Percentiles rank a stretch among this genome's conserved stretches.
phyloP scores from a whole-genome alignment of 2,888 invertebrate genomes.

The Thymelicus acteon region DNA sequence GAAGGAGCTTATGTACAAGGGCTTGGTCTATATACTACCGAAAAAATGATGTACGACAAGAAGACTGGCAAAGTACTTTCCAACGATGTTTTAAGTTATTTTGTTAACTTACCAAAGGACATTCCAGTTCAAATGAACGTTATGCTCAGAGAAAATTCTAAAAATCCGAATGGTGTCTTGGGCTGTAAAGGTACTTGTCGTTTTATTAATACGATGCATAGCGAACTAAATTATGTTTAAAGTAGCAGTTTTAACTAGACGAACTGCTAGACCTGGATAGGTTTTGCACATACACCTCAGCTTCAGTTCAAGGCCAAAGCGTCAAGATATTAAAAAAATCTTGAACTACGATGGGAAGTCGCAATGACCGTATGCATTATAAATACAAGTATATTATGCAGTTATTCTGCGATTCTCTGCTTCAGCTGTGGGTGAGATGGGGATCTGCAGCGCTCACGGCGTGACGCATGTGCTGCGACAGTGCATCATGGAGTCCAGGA shows the following conservation, averaged over 20 bases:
- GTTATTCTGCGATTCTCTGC: not conserved
- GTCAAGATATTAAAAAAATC: no score
- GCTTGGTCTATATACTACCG: constrained; percentile 88
- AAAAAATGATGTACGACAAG: constrained; percentile 87
- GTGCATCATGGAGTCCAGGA: constrained; percentile 69
- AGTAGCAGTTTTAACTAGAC: no score
- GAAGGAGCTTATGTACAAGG: constrained; percentile 90
- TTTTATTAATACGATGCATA: not conserved
- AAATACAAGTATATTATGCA: no score
- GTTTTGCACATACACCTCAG: no score
- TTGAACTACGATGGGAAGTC: no score
- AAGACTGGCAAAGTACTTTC: constrained; percentile 87
- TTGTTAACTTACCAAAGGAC: constrained; percentile 87
- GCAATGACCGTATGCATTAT: no score
- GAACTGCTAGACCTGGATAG: no score
- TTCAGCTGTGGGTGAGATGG: constrained; percentile 77
- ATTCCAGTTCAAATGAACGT: constrained; percentile 88
- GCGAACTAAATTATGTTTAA: no score
- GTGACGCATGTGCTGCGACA: constrained; percentile 64
- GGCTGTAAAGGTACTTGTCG: constrained; percentile 86
- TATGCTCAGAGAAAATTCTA: constrained; percentile 85
- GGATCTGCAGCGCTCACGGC: constrained; percentile 64
- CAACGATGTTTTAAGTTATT: constrained; percentile 89
- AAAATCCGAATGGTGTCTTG: constrained; percentile 86
- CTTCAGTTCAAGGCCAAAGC: no score